These are phyloP conservation scores for Mylabris phalerata DNA, from an alignment of 1,140 invertebrate species.

Conservation along the genomic window DNA sequence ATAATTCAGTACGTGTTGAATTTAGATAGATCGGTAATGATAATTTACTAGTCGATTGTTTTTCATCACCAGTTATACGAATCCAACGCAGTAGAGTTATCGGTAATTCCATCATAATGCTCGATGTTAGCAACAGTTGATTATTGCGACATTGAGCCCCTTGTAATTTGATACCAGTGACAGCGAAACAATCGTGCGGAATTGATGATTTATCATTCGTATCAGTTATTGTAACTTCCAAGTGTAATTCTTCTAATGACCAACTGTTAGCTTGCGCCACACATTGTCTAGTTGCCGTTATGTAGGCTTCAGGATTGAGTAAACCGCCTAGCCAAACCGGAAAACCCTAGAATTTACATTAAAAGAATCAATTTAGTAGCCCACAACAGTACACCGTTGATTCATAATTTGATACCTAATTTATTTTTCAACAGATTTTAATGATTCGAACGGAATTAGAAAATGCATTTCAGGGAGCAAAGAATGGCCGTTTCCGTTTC, in stretches of 20 bases:
- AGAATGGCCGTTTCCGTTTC: too few relatives aligned
- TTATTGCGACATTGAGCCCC: conserved; percentile 90
- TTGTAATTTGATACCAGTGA: conserved; percentile 82
- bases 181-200: conserved; percentile 75
- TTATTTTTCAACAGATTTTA: too few relatives aligned
- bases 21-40: conserved; percentile 96
- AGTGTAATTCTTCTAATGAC: conserved; percentile 90
- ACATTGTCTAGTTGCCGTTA: conserved; percentile 96
- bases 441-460: too few relatives aligned
- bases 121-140: conserved; percentile 82
- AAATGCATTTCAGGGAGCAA: too few relatives aligned
- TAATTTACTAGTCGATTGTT: conserved; percentile 57
- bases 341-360: conserved; percentile 58
- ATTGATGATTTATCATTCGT: conserved; percentile 50
- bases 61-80: conserved; percentile 45
- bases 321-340: conserved; percentile 95
- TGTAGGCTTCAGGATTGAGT: conserved; percentile 97
- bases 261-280: conserved; percentile 90
- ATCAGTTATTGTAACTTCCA: conserved; percentile 69
- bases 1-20: conserved; percentile 85
- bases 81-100: conserved; percentile 84
- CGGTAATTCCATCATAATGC: conserved; percentile 90
- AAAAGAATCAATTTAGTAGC: conserved; percentile 20
- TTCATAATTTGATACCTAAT: too few relatives aligned
- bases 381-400: too few relatives aligned